Base-by-base conservation (phyloP, 2,888 invertebrate species). In the Entomobrya proxima region DNA sequence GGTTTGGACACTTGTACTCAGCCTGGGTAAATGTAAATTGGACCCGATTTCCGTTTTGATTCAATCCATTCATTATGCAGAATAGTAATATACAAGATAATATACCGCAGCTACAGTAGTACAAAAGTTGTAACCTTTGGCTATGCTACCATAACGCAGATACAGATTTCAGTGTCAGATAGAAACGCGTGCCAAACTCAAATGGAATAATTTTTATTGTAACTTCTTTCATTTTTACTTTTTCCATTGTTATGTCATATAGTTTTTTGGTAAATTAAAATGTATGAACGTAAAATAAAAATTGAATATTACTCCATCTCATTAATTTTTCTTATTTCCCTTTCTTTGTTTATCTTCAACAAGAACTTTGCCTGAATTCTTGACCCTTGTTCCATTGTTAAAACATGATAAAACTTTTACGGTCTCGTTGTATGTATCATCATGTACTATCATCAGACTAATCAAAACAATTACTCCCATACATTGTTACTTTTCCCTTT, bases 391-490 rank as follows among this genome's bases (percentile, higher is more conserved):
- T 32, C 44, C 9, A 21, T n/a, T 32, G 3, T n/a, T 35, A 75
- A 35, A 55, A 75, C 75, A 75, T 18, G 75, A 75, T 75, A 55
- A 75, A 75, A 75, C 75, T 75, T 75, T 75, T 75, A 75, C 75
- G 37, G 75, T 35, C 35, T 75, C 37, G 67, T 18, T 11, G 27
- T 18, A 6, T 55, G 24, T 55, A 55, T 24, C 2, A 27, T 2
- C 13, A 64, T 21, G 27, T 37, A 75, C 9, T 75, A 75, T 75
- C 75, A 35, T 37, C 35, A 24, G 35, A 55, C 75, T 32, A 75
- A 75, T 75, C 75, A 75, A 35, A 75, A 75, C 55, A 52, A 75
- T 75, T 72, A 50, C 35, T 75, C 52, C 40, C 52, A 55, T 55
- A 55, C 35, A 35, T 55, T 37, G 37, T 55, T 52, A 35, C 52